Percentiles rank a stretch among this genome's conserved stretches.
These are phyloP conservation scores for Synodontis membranacea DNA, from an alignment of 2,113 vertebrate species.

Conservation along the genomic window DNA sequence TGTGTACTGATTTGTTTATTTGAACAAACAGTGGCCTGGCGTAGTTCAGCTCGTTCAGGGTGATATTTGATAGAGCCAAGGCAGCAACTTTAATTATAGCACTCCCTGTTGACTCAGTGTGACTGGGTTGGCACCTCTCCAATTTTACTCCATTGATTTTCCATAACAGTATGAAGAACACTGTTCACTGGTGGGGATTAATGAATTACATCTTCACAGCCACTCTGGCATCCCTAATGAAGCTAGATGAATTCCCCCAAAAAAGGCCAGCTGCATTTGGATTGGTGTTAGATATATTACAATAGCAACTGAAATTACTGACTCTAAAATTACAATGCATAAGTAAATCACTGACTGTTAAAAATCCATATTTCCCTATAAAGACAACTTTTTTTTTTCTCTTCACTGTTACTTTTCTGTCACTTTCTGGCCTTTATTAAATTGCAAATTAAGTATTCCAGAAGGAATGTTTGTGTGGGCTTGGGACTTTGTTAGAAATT, in stretches of 20 bases:
- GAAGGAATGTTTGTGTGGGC: not conserved
- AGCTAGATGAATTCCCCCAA: constrained; percentile 70
- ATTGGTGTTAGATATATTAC: constrained; percentile 66
- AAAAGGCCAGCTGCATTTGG: constrained; percentile 70
- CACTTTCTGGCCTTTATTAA: constrained; percentile 6
- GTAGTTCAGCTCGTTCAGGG: constrained; percentile 38
- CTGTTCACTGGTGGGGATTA: constrained; percentile 71
- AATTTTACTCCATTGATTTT: constrained; percentile 78
- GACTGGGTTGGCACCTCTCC: constrained; percentile 66
- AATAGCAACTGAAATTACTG: constrained; percentile 51
- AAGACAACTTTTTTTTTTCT: constrained; percentile 67
- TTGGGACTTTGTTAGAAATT: not conserved
- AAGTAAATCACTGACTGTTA: constrained; percentile 71
- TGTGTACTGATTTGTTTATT: constrained; percentile 64
- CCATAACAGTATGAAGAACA: constrained; percentile 79
- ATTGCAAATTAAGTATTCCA: constrained; percentile 16
- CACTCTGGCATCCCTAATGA: constrained; percentile 75
- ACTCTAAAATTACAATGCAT: constrained; percentile 69
- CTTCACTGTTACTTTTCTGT: constrained; percentile 61
- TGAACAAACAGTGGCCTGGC: constrained; percentile 62
- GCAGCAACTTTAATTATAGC: constrained; percentile 66
- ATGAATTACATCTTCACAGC: constrained; percentile 79
- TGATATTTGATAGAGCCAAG: constrained; percentile 62
- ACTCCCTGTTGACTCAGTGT: constrained; percentile 56
- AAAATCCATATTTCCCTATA: constrained; percentile 52